phyloP scores from a whole-genome alignment of 2,797 vertebrate species.

The Chiropotes sagulatus region DNA sequence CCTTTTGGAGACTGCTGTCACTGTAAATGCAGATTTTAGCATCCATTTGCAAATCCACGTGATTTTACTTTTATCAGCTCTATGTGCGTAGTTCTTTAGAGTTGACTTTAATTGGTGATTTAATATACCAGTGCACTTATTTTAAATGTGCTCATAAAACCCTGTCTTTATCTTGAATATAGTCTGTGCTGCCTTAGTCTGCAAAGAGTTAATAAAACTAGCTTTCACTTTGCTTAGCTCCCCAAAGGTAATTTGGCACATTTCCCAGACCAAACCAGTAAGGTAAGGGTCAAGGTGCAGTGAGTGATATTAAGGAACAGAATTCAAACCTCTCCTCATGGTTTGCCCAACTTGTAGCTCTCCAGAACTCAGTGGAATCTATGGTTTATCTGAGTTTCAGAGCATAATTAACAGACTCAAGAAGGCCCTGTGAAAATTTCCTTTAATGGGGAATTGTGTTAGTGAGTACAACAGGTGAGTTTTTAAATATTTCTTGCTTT shows the following conservation, averaged over 20 bases:
- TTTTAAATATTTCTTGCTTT: constrained; percentile 63
- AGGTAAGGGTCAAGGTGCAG: constrained; percentile 88
- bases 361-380: constrained; percentile 80
- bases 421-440: constrained; percentile 82
- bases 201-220: constrained; percentile 81
- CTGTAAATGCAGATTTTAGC: background rate
- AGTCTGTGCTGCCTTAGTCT: constrained; percentile 38
- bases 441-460: constrained; percentile 95
- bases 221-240: constrained; percentile 58
- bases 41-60: constrained; percentile 42
- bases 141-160: constrained; percentile 53
- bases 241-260: constrained; percentile 79
- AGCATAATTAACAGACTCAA: constrained; percentile 85
- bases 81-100: background rate
- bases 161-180: constrained; percentile 43
- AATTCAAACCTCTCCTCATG: constrained; percentile 78
- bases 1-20: constrained; percentile 19
- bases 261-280: constrained; percentile 80
- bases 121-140: constrained; percentile 53
- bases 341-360: constrained; percentile 81
- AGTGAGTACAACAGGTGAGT: constrained; percentile 95
- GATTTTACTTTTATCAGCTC: constrained; percentile 15
- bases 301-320: constrained; percentile 82
- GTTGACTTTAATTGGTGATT: constrained; percentile 47
- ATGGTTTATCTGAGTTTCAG: constrained; percentile 82